Evolutionary conservation across 2,113 vertebrate genomes (phyloP).

Genomic region (Poeciliopsis occidentalis): DNA sequence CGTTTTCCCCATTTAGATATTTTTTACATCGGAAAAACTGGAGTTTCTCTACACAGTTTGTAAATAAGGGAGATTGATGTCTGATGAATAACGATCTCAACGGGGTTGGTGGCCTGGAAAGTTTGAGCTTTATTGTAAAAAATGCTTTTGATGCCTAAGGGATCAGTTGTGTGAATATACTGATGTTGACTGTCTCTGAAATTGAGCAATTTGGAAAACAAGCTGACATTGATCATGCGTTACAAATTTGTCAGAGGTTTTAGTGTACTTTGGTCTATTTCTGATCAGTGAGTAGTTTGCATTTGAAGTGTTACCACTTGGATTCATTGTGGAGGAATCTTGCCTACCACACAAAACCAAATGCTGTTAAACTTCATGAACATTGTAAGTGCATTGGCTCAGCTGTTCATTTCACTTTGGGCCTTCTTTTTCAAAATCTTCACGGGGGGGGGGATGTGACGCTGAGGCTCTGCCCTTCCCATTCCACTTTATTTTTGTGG

Average conservation of each 20-base stretch:
- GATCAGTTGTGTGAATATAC: no score
- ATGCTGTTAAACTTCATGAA: constrained; percentile 15
- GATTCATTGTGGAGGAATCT: not conserved
- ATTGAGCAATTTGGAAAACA: not conserved
- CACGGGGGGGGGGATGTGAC: constrained; percentile 47
- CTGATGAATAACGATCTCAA: not conserved
- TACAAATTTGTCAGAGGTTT: constrained; percentile 22
- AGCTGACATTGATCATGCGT: constrained; percentile 10
- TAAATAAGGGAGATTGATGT: not conserved
- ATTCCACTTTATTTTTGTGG: constrained; percentile 26
- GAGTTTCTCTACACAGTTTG: not conserved
- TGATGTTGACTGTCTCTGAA: no score
- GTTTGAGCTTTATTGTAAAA: not conserved
- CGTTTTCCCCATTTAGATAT: not conserved
- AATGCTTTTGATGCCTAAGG: not conserved
- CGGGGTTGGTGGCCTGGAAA: not conserved
- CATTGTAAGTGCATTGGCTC: constrained; percentile 48
- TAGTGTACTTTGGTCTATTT: constrained; percentile 5
- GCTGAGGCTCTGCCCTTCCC: constrained; percentile 8
- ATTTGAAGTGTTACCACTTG: constrained; percentile 1
- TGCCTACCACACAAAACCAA: constrained; percentile 21
- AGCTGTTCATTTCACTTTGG: constrained; percentile 59
- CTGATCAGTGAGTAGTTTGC: not conserved
- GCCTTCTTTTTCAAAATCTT: constrained; percentile 65
- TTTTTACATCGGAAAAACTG: not conserved